Percentiles rank a stretch among this genome's conserved stretches.
These are phyloP conservation scores for Dexiosoma caninum DNA, from an alignment of 2,888 invertebrate species.

Conservation along the genomic window DNA sequence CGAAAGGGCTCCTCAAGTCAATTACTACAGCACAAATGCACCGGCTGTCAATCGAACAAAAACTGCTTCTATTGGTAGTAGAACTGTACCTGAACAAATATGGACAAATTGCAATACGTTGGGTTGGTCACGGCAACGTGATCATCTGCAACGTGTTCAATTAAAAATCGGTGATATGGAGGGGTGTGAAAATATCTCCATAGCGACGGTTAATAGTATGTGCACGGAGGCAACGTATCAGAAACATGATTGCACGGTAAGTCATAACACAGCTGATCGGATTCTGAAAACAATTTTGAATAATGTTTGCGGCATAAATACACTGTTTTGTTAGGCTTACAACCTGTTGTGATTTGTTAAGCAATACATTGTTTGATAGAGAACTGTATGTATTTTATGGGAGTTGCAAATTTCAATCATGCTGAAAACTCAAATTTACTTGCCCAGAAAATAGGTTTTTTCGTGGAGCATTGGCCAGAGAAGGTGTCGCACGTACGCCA, in stretches of 20 bases:
- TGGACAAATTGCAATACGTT: conserved; percentile 87
- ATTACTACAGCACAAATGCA: conserved; percentile 67
- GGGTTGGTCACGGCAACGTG: conserved; percentile 91
- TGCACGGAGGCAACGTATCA: conserved; percentile 89
- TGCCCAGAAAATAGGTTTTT: too few relatives aligned
- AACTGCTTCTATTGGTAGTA: background rate
- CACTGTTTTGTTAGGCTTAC: too few relatives aligned
- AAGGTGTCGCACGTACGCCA: too few relatives aligned
- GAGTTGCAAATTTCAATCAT: too few relatives aligned
- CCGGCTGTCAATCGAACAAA: conserved; percentile 40
- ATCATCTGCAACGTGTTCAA: conserved; percentile 89
- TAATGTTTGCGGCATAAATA: too few relatives aligned
- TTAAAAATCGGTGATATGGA: conserved; percentile 87
- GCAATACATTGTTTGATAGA: too few relatives aligned
- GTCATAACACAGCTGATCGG: too few relatives aligned
- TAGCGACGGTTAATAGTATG: conserved; percentile 88
- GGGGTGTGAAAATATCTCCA: conserved; percentile 90
- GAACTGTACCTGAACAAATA: conserved; percentile 66
- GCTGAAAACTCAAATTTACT: too few relatives aligned
- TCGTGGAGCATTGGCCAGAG: too few relatives aligned
- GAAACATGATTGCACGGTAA: conserved; percentile 90
- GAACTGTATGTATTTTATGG: too few relatives aligned
- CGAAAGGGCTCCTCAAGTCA: conserved; percentile 74
- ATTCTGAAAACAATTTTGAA: too few relatives aligned
- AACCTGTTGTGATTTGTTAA: too few relatives aligned